These are phyloP conservation scores for Mus spicilegus DNA, from an alignment of 2,113 vertebrate genomes.

Conservation along the genomic window DNA sequence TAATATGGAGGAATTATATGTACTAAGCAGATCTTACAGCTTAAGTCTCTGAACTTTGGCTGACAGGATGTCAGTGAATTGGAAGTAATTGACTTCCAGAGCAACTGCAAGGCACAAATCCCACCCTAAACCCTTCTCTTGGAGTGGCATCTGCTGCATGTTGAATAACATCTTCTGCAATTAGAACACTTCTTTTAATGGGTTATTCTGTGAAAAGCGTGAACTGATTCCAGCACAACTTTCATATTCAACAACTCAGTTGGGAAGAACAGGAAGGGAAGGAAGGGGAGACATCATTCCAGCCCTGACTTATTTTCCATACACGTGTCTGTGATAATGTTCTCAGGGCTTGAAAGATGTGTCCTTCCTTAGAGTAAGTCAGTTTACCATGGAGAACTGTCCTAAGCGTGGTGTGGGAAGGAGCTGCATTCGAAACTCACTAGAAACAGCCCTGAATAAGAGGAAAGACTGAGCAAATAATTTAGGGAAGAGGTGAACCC, in stretches of 20 bases:
- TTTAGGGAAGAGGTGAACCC: neutral
- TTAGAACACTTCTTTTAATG: neutral
- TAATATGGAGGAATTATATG: neutral
- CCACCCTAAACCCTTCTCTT: neutral
- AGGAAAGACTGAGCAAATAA: constrained; percentile 1
- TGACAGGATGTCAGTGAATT: constrained; percentile 8
- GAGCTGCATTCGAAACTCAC: neutral
- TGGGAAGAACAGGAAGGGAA: neutral
- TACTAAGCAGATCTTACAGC: neutral
- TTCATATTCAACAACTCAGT: neutral
- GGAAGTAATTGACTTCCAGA: constrained; percentile 36
- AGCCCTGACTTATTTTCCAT: neutral
- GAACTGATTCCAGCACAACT: neutral
- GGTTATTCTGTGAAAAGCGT: constrained; percentile 32
- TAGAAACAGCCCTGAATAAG: neutral
- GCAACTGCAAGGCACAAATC: neutral
- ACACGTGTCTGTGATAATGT: neutral
- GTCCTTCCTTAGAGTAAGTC: neutral
- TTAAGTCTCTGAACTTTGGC: constrained; percentile 10
- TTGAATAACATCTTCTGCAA: neutral
- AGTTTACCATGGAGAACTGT: neutral
- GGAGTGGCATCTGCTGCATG: neutral
- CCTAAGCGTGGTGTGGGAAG: neutral
- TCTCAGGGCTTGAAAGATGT: neutral
- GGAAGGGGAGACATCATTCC: neutral